Base-by-base conservation (phyloP, 2,113 vertebrate species). In the Festucalex cinctus region DNA sequence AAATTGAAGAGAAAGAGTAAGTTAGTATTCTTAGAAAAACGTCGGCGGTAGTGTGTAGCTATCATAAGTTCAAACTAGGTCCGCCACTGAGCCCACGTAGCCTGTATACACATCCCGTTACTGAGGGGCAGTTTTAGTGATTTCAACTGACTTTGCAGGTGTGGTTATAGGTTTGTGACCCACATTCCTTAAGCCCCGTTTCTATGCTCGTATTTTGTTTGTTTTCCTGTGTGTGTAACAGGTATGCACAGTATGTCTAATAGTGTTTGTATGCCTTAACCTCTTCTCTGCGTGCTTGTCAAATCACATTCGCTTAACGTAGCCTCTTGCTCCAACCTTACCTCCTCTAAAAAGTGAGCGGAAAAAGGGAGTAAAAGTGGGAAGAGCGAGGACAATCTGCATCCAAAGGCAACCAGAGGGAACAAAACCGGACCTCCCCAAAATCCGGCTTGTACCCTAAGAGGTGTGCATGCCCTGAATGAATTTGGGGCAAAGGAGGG, bases 231-330 rank as follows among this genome's bases (percentile, higher is more conserved):
- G 54, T 59, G 71, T 53, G 54, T 80, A 75, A 88, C 82, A 78
- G 74, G 82, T 89, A 85, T 68, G 68, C 85, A 84, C 82, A 84
- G 72, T 76, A 75, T 86, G 83, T 88, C 88, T 86, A 89, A 90
- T 88, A 80, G 79, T 78, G 84, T 92, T 90, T 89, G 84, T 85
- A 86, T 70, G 73, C 75, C 71, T 80, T 85, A 85, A 83, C 64
- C 77, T 75, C 74, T 71, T 82, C 85, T 84, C 85, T 77, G 81
- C 77, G 77, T 84, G 82, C 65, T 71, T 82, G 80, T 85, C 85
- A 85, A 90, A 88, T 90, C 76, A 83, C 86, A 87, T 87, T 83
- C 79, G 83, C 84, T 81, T 78, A 83, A 87, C 74, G 83, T 85
- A 74, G 70, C 68, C 75, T 81, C 69, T 66, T 46, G 43, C 79